phyloP scores from a whole-genome alignment of 2,888 invertebrate genomes.

The Campoplex nolae region DNA sequence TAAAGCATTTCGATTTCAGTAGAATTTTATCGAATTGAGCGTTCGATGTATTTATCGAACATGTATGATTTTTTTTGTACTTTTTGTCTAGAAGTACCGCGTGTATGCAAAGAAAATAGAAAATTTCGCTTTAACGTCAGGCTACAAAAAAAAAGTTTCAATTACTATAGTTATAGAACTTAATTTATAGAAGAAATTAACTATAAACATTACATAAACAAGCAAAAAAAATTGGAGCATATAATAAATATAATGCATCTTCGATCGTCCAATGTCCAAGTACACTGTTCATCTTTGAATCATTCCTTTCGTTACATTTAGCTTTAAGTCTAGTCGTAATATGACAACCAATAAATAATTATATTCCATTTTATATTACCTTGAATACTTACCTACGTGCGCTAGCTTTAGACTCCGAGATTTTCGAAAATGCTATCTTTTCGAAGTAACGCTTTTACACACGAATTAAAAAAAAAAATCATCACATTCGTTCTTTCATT shows the following conservation, averaged over 20 bases:
- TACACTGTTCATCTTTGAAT: constrained; percentile 46
- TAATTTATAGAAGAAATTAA: constrained; percentile 14
- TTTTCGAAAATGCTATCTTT: constrained; percentile 72
- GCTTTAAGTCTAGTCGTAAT: constrained; percentile 53
- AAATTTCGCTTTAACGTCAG: constrained; percentile 50
- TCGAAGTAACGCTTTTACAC: not conserved
- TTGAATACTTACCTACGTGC: constrained; percentile 75
- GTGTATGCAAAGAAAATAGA: constrained; percentile 25
- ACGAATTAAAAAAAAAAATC: constrained; percentile 11
- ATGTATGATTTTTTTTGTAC: constrained; percentile 22
- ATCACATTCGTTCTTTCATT: not conserved
- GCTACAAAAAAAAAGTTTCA: constrained; percentile 26
- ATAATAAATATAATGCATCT: constrained; percentile 39
- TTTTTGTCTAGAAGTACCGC: constrained; percentile 3
- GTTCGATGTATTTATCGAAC: constrained; percentile 22
- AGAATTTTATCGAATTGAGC: constrained; percentile 48
- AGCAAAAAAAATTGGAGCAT: constrained; percentile 23
- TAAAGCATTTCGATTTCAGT: constrained; percentile 2
- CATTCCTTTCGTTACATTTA: constrained; percentile 44
- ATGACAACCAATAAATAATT: constrained; percentile 51
- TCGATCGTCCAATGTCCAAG: constrained; percentile 65
- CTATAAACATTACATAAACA: not conserved
- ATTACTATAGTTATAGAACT: constrained; percentile 14
- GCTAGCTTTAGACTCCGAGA: constrained; percentile 74
- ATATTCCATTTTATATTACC: constrained; percentile 79